Evolutionary conservation across 2,113 vertebrate genomes (phyloP).

Genomic region (Centropus unirufus): DNA sequence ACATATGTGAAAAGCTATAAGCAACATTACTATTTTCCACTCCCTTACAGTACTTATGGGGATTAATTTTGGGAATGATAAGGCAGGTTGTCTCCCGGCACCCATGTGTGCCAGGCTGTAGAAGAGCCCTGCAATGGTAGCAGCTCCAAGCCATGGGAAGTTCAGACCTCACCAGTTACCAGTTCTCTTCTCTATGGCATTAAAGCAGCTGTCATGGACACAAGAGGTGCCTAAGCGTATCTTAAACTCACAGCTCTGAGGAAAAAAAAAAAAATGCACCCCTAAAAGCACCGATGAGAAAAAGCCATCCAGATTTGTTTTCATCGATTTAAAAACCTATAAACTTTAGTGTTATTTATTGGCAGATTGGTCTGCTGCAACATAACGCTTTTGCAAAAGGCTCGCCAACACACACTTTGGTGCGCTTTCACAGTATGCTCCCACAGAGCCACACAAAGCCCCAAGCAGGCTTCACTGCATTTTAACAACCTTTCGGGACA

Average conservation of each 20-base stretch:
- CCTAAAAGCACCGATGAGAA: background rate
- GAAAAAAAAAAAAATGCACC: background rate
- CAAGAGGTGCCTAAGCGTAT: background rate
- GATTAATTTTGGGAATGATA: background rate
- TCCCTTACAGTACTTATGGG: background rate
- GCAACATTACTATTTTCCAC: background rate
- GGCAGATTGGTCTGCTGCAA: background rate
- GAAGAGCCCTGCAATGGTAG: background rate
- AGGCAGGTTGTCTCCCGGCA: accelerated
- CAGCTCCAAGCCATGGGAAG: background rate
- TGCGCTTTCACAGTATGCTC: accelerated
- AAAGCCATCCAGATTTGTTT: background rate
- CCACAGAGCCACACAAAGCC: background rate
- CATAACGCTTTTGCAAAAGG: background rate
- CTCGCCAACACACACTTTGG: accelerated
- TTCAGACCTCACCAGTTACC: background rate
- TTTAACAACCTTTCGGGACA: background rate
- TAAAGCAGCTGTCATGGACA: background rate
- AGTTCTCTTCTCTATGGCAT: background rate
- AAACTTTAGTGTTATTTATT: background rate
- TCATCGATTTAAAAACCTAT: background rate
- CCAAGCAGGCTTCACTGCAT: accelerated
- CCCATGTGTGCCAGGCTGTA: accelerated
- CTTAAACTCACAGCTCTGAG: background rate
- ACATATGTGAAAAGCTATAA: background rate